Conservation (phyloP, 2,113 vertebrate genomes). For the Apeltes quadracus region DNA sequence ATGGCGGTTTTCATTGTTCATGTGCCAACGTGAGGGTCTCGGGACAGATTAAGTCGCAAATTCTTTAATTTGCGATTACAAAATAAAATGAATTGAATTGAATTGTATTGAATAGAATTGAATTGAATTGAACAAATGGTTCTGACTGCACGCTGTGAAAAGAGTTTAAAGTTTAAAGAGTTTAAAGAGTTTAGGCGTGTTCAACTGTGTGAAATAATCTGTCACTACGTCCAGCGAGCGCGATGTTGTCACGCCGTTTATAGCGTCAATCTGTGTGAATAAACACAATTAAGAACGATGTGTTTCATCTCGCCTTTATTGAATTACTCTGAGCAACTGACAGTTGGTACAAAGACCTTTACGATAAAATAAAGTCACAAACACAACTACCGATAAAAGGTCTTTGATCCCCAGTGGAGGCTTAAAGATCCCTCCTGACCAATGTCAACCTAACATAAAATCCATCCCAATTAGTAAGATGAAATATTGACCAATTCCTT, state of each 20-base stretch:
- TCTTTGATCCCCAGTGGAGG: background rate
- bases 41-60: too few species aligned
- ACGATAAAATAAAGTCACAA: background rate
- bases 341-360: background rate
- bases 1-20: too few species aligned
- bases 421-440: background rate
- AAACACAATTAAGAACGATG: background rate
- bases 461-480: background rate
- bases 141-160: constrained; percentile 1
- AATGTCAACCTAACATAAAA: background rate
- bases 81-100: too few species aligned
- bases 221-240: background rate
- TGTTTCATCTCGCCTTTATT: background rate
- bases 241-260: constrained; percentile 11
- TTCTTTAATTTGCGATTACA: too few species aligned
- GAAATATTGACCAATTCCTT: background rate
- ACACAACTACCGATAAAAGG: background rate
- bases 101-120: too few species aligned
- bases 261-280: background rate
- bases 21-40: too few species aligned
- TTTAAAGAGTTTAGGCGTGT: background rate
- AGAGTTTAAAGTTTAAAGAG: too few species aligned
- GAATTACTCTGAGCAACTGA: background rate
- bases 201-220: constrained; percentile 5
- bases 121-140: constrained; percentile 1